Conservation (phyloP, 2,888 invertebrate species). For the Acleris laterana region DNA sequence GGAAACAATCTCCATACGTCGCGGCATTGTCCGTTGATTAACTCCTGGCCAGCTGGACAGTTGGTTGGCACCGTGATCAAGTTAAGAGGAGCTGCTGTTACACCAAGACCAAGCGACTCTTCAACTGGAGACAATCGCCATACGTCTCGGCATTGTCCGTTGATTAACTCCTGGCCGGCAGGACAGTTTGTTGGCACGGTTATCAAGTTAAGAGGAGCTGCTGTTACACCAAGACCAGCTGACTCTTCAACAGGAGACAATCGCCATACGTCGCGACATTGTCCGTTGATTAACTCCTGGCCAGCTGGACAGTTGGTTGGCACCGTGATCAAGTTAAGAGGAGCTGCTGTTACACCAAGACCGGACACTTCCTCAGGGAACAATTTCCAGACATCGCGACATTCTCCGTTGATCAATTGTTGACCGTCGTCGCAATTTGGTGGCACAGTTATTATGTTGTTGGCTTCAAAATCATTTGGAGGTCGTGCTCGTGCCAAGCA, state of each 20-base stretch:
- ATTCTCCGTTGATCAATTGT: slow-evolving; percentile 22
- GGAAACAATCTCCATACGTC: slow-evolving; percentile 19
- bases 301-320: slow-evolving; percentile 44
- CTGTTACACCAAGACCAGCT: not conserved
- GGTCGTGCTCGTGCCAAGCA: slow-evolving; percentile 27
- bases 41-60: slow-evolving; percentile 39
- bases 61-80: slow-evolving; percentile 37
- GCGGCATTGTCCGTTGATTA: slow-evolving; percentile 43
- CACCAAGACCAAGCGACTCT: not conserved
- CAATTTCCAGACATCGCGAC: slow-evolving; percentile 17
- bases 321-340: slow-evolving; percentile 27
- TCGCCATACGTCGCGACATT: slow-evolving; percentile 35
- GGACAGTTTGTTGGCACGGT: slow-evolving; percentile 45
- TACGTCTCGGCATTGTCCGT: slow-evolving; percentile 42
- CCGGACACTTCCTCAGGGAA: too few relatives aligned
- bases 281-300: slow-evolving; percentile 43
- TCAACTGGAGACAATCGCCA: not conserved
- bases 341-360: not conserved
- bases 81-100: slow-evolving; percentile 11
- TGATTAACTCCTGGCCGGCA: slow-evolving; percentile 39
- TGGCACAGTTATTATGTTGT: slow-evolving; percentile 22
- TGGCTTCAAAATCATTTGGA: slow-evolving; percentile 32
- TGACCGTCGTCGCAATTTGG: slow-evolving; percentile 23
- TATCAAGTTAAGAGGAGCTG: slow-evolving; percentile 3
- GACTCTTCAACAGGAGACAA: too few relatives aligned